Base-by-base conservation (phyloP, 2,888 invertebrate species). In the Cremastobaeus sp. region DNA sequence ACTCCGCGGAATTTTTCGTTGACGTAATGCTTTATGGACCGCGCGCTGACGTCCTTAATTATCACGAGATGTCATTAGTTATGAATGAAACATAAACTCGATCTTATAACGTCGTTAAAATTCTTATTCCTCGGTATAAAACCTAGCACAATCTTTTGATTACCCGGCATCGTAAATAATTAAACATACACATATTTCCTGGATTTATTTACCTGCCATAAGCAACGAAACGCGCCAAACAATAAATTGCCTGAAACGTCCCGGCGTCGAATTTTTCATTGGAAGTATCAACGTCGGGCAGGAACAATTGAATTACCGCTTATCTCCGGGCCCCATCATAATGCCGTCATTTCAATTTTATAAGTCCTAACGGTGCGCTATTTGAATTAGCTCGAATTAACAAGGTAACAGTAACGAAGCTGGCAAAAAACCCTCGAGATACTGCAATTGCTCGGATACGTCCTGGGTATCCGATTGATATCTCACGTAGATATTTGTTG, bases 401-500 rank as follows among this genome's bases (percentile, higher is more conserved):
- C 62, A 28, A 55, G 62, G 28, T 55, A 70, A 70, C 70, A 62
- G 62, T 70, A 47, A 57, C 57, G 25, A 35, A 28, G 21, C 6
- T 17, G 32, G 43, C 43, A 55, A 62, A 62, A 62, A 62, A 17
- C 12, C 28, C 20, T 30, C 1, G 45, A 18, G 62, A 20, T 41
- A 55, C 48, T 48, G 62, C 69, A 14, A 60, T 48, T 70, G 41
- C 62, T 62, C 60, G 62, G 48, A 48, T 52, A 12, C 11, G 45
- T 55, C 47, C 60, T 48, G 17, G 18, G 3, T 55, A 55, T 41
- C 55, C n/a, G 62, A 62, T 50, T 25, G 70, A 62, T 70, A 70
- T 57, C 70, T 55, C 62, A 48, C 20, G 12, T 39, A 64, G 55
- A 70, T 70, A 70, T 57, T 50, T 30, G 64, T 62, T 70, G 62